phyloP scores from a whole-genome alignment of 2,113 vertebrate species.

The Bubo scandiacus region DNA sequence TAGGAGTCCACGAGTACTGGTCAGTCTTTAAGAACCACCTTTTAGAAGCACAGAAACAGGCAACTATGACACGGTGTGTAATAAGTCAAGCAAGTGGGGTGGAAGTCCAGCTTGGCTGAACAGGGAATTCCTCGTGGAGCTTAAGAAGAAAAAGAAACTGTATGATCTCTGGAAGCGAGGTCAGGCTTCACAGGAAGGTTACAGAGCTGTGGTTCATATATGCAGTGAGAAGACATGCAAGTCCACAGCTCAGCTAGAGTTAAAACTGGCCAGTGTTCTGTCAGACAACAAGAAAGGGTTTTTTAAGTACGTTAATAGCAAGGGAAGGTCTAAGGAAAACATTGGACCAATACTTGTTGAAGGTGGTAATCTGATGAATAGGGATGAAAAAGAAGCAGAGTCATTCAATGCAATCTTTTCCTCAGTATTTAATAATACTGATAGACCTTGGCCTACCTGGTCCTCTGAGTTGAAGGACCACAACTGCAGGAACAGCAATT shows the following conservation, averaged over 20 bases:
- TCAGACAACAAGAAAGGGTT: background rate
- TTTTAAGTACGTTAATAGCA: background rate
- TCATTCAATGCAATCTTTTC: background rate
- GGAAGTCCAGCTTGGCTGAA: too few species aligned
- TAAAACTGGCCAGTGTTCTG: background rate
- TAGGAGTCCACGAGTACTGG: background rate
- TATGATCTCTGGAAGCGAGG: background rate
- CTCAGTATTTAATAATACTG: background rate
- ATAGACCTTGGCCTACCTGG: too few species aligned
- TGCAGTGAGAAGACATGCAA: background rate
- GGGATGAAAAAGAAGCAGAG: background rate
- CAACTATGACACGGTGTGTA: background rate
- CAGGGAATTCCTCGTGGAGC: too few species aligned
- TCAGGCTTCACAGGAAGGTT: background rate
- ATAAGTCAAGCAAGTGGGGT: background rate
- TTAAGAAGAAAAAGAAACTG: background rate
- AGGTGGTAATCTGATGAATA: background rate
- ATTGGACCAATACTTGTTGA: background rate
- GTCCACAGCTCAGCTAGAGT: background rate
- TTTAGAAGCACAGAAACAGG: background rate
- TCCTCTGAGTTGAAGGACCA: background rate
- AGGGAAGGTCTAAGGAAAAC: background rate
- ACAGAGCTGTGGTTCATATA: background rate
- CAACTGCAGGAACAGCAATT: background rate
- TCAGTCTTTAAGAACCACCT: background rate